Evolutionary conservation across 2,888 invertebrate genomes (phyloP), one percentile per base, ranked within the genome.

Genomic region (Meghimatium bilineatum): DNA sequence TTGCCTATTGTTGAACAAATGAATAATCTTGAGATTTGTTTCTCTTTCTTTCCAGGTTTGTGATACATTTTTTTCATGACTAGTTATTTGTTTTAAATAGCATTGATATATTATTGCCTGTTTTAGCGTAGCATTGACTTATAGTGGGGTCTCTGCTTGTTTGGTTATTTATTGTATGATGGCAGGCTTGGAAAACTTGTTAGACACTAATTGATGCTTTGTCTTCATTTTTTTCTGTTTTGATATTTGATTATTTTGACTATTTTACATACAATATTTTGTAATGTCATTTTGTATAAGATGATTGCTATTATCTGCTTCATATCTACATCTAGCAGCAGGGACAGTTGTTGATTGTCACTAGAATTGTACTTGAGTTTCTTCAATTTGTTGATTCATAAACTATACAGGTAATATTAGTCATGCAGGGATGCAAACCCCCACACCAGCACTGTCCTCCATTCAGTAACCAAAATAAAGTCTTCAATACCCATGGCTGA

Each of bases 401-500:
- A 32, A 44, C 52, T 52, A 63, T 29, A 69, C 23, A 44, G 38
- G 23, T 69, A 63, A 81, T 63, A 63, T 74, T 81, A 81, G 75
- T 81, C 81, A 81, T 38, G 74, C 81, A 81, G 74, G 49, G 81
- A 81, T 63, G 81, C 66, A 74, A 63, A 38, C 66, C 81, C 44
- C 60, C 56, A 72, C 26, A 80, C 72, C 80, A 81, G 29, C 75
- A 74, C 74, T 81, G 81, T 75, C 81, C 81, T 81, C 74, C 72
- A 63, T 63, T 74, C 74, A 81, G 81, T 81, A 81, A 81, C 63
- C 81, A 63, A 81, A 49, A 69, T 80, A 80, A 81, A 81, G 74
- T 75, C 63, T 81, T 81, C 74, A 81, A 81, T 81, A 81, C 74
- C 81, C 81, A 81, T 80, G 44, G 2, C 10, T 10, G 56, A n/a